phyloP scores from a whole-genome alignment of 2,888 invertebrate genomes.

The Schizaphis graminum region DNA sequence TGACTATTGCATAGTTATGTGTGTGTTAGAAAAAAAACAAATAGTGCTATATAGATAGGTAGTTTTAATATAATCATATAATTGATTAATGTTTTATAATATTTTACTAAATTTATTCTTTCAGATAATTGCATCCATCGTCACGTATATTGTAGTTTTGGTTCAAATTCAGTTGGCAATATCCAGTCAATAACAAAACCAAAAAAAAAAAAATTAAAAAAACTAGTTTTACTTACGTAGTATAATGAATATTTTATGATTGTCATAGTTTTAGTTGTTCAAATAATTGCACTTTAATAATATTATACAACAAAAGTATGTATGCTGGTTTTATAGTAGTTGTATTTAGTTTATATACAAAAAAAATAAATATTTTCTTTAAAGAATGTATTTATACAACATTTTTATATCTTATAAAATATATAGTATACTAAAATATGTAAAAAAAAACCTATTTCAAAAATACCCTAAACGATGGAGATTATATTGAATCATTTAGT shows the following conservation, averaged over 20 bases:
- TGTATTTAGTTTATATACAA: background rate
- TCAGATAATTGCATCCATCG: constrained; percentile 48
- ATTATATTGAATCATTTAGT: background rate
- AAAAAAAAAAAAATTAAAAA: background rate
- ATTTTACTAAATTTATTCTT: background rate
- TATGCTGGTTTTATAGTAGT: background rate
- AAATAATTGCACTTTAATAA: background rate
- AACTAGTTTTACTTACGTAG: background rate
- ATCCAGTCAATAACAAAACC: background rate
- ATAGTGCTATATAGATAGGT: no score
- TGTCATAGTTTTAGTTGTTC: background rate
- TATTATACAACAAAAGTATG: background rate
- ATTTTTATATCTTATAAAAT: no score
- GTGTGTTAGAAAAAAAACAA: no score
- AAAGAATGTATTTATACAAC: no score
- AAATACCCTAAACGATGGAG: background rate
- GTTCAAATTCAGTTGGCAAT: constrained; percentile 46
- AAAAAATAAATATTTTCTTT: background rate
- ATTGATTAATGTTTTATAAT: no score
- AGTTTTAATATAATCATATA: no score
- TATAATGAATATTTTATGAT: background rate
- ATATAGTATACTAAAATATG: no score
- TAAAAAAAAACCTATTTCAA: no score
- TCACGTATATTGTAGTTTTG: constrained; percentile 46
- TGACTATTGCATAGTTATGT: no score